These are phyloP conservation scores for Anser brachyrhynchus DNA, from an alignment of 2,113 vertebrate genomes.

Conservation along the genomic window DNA sequence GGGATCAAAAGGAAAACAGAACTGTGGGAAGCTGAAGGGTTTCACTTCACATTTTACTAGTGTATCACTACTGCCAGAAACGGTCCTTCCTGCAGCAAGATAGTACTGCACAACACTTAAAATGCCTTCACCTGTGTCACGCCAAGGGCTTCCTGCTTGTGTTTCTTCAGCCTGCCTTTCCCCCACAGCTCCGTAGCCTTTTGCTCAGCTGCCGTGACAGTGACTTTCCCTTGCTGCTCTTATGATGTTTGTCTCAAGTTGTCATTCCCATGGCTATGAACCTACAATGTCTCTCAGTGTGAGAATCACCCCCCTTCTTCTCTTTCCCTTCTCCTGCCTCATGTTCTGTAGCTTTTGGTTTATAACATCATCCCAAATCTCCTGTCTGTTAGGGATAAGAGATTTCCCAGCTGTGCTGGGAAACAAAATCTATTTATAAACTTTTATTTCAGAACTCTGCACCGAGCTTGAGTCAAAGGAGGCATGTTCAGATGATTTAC, in stretches of 20 bases:
- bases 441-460: background rate
- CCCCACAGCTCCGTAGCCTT: background rate
- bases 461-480: background rate
- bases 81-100: background rate
- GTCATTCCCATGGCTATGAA: background rate
- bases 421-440: background rate
- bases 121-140: background rate
- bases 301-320: background rate
- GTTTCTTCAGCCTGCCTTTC: background rate
- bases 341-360: background rate
- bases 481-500: background rate
- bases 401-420: background rate
- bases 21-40: background rate
- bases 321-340: background rate
- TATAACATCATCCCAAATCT: background rate
- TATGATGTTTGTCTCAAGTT: background rate
- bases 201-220: background rate
- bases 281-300: background rate
- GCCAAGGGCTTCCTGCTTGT: background rate
- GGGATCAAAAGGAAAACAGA: background rate
- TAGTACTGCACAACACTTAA: background rate
- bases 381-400: background rate
- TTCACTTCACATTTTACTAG: fast-evolving
- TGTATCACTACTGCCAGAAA: background rate
- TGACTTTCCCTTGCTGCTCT: background rate